Conservation (phyloP, 2,888 invertebrate genomes). For the Drosophila siamana region DNA sequence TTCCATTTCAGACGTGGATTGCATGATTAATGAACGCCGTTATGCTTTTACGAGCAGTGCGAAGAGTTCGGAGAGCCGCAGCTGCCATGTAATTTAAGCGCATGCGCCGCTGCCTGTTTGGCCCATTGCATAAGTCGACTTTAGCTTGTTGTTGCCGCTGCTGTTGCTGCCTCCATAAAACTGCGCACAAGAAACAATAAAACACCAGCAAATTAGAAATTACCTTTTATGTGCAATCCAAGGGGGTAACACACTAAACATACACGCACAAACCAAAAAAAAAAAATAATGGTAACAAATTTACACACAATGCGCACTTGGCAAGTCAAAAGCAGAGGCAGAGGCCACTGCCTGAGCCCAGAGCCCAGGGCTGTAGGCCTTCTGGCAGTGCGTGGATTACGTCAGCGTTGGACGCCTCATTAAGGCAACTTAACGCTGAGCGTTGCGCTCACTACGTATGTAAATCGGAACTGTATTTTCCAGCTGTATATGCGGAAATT, state of each 20-base stretch:
- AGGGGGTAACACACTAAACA: slow-evolving; percentile 36
- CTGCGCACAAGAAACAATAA: slow-evolving; percentile 74
- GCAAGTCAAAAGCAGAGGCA: slow-evolving; percentile 22
- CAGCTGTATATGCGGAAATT: slow-evolving; percentile 66
- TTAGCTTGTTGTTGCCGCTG: neutral
- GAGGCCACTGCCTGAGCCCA: neutral
- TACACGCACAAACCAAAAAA: slow-evolving; percentile 6
- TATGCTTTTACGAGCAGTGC: slow-evolving; percentile 74
- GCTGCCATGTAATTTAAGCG: slow-evolving; percentile 72
- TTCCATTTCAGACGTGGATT: slow-evolving; percentile 58
- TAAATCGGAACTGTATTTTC: slow-evolving; percentile 69
- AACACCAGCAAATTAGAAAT: slow-evolving; percentile 80
- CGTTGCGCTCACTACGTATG: slow-evolving; percentile 13
- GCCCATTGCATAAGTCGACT: slow-evolving; percentile 53
- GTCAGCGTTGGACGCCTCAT: slow-evolving; percentile 65
- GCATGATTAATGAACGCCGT: slow-evolving; percentile 81
- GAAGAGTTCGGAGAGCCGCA: slow-evolving; percentile 29
- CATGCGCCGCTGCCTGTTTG: slow-evolving; percentile 66
- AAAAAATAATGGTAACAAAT: slow-evolving; percentile 78
- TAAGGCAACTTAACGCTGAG: slow-evolving; percentile 44
- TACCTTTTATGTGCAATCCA: slow-evolving; percentile 75
- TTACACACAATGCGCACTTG: slow-evolving; percentile 75
- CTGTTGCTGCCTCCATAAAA: slow-evolving; percentile 58
- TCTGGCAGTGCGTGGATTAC: slow-evolving; percentile 73
- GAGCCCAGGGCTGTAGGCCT: slow-evolving; percentile 45